Percentiles rank a stretch among this genome's conserved stretches.
Conservation (phyloP, 2,113 vertebrate genomes). For the Aphyosemion australe region DNA sequence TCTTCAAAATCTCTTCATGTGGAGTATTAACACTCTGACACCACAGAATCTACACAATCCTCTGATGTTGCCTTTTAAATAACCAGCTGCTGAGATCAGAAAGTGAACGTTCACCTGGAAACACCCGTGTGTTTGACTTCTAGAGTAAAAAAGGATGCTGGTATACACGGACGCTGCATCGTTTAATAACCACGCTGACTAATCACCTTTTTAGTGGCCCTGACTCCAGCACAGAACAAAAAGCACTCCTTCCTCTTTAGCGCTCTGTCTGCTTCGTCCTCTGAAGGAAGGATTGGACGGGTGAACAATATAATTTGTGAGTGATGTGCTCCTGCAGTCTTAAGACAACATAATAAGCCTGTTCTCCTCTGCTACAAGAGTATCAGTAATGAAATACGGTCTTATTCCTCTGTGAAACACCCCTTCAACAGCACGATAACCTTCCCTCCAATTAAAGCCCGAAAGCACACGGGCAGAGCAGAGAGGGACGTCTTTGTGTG, state of each 20-base stretch:
- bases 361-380: conserved; percentile 15
- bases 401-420: conserved; percentile 42
- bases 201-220: neutral
- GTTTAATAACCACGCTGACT: neutral
- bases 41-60: conserved; percentile 11
- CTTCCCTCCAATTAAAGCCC: conserved; percentile 49
- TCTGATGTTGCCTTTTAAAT: neutral
- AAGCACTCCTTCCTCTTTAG: neutral
- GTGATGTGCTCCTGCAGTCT: conserved; percentile 17
- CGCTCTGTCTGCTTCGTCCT: neutral
- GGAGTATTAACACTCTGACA: neutral
- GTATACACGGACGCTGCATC: neutral
- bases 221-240: conserved; percentile 9
- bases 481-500: conserved; percentile 40
- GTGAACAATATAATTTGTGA: conserved; percentile 12
- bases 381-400: conserved; percentile 52
- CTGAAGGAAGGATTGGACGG: neutral
- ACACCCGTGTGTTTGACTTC: too few species aligned
- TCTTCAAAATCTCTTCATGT: conserved; percentile 25
- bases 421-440: conserved; percentile 47
- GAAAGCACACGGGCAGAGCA: conserved; percentile 19
- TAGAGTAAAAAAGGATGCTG: too few species aligned
- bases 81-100: neutral
- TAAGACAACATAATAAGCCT: conserved; percentile 45
- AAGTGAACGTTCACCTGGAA: too few species aligned